Percentiles rank a stretch among this genome's conserved stretches.
These are phyloP conservation scores for Myrmophylax atrothorax DNA, from an alignment of 2,113 vertebrate species.

Conservation along the genomic window DNA sequence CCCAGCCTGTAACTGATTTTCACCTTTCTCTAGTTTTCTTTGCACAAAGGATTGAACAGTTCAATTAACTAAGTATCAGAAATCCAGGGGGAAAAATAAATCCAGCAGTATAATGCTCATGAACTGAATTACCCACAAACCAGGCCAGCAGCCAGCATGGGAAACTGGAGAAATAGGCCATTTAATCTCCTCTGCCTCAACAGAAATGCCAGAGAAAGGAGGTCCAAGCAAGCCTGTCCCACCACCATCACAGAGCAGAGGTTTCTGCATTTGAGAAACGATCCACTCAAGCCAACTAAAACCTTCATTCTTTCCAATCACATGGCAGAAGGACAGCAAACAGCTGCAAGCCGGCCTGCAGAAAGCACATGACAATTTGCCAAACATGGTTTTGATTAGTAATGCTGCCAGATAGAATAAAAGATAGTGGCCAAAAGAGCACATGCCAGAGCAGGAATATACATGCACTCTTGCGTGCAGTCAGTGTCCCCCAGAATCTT, in stretches of 20 bases:
- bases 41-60: not conserved
- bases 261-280: not conserved
- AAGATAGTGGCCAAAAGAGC: not conserved
- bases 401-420: not conserved
- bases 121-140: constrained; percentile 5
- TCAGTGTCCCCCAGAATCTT: accelerated
- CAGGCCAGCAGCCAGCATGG: constrained; percentile 25
- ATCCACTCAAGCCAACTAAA: not conserved
- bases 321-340: not conserved
- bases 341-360: not conserved
- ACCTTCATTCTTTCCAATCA: not conserved
- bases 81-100: not conserved
- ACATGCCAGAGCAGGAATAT: not conserved
- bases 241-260: not conserved
- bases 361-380: not conserved
- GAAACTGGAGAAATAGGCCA: constrained; percentile 23
- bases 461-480: not conserved
- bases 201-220: not conserved
- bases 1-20: not conserved
- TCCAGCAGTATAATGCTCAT: not conserved
- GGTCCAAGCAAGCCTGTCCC: not conserved
- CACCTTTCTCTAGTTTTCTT: not conserved
- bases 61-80: constrained; percentile 3
- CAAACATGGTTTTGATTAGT: constrained; percentile 30
- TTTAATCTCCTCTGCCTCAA: not conserved